A percentile compares a stretch with the other conserved stretches of the same genome.
phyloP scores from a whole-genome alignment of 2,888 invertebrate species.

The Molorchus minor region DNA sequence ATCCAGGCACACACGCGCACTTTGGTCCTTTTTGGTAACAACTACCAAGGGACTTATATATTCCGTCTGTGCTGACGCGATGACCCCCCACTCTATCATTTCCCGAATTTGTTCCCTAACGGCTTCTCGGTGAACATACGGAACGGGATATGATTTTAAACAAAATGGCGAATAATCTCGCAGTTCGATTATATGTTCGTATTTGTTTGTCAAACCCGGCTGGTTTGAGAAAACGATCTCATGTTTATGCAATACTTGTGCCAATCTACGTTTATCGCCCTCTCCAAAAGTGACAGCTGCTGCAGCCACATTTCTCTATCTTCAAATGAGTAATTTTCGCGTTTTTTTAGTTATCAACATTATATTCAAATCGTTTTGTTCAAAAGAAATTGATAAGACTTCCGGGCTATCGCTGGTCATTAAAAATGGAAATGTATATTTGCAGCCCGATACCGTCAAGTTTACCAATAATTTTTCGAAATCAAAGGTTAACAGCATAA shows the following conservation, averaged over 20 bases:
- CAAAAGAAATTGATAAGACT: background rate
- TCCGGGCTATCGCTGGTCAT: background rate
- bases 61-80: background rate
- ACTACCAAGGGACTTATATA: conserved; percentile 3
- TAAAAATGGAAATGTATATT: background rate
- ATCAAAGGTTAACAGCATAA: background rate
- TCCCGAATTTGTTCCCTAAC: conserved; percentile 11
- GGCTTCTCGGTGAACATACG: background rate
- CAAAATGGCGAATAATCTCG: conserved; percentile 1
- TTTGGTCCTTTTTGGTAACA: background rate
- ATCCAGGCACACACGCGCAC: background rate
- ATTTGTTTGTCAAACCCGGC: conserved; percentile 6
- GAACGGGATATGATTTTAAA: background rate
- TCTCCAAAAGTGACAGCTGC: background rate
- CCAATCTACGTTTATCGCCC: background rate
- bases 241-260: background rate
- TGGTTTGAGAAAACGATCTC: conserved; percentile 12
- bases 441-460: background rate
- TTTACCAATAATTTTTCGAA: background rate
- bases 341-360: too few relatives aligned
- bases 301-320: background rate
- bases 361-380: too few relatives aligned
- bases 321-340: background rate
- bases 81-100: conserved; percentile 22
- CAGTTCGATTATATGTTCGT: conserved; percentile 9